Percentiles rank a stretch among this genome's conserved stretches.
Conservation (phyloP, 2,113 vertebrate species). For the Hemibagrus wyckioides region DNA sequence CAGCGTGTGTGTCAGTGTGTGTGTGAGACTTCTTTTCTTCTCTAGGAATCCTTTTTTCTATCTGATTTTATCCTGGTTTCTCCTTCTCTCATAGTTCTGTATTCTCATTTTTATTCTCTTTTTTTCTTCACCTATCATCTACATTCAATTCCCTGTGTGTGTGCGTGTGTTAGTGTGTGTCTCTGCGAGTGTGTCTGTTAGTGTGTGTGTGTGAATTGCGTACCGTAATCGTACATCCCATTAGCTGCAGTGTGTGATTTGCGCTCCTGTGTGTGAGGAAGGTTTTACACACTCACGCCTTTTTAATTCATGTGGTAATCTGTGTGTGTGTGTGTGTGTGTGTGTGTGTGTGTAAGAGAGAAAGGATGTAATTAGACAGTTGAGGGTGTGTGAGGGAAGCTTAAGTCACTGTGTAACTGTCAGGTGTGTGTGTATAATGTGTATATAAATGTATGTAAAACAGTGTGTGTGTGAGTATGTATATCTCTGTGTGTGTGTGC, state of each 20-base stretch:
- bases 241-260: slow-evolving; percentile 45
- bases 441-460: slow-evolving; percentile 34
- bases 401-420: background rate
- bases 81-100: background rate
- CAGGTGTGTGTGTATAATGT: background rate
- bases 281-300: slow-evolving; percentile 8
- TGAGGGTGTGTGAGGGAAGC: slow-evolving; percentile 5
- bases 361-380: background rate
- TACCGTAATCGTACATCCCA: slow-evolving; percentile 62
- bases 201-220: slow-evolving; percentile 68
- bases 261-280: slow-evolving; percentile 4
- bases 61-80: background rate
- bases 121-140: background rate
- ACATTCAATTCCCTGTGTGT: slow-evolving; percentile 49
- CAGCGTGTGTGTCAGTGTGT: background rate
- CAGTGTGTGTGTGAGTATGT: slow-evolving; percentile 19
- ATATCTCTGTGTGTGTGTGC: slow-evolving; percentile 52
- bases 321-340: slow-evolving; percentile 33
- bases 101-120: background rate
- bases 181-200: background rate
- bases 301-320: slow-evolving; percentile 31
- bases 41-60: background rate
- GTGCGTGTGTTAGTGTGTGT: background rate
- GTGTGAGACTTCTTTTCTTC: background rate
- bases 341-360: background rate